A percentile compares a stretch with the other conserved stretches of the same genome.
These are phyloP conservation scores for Eremophila alpestris DNA, from an alignment of 2,797 vertebrate genomes.

Conservation along the genomic window DNA sequence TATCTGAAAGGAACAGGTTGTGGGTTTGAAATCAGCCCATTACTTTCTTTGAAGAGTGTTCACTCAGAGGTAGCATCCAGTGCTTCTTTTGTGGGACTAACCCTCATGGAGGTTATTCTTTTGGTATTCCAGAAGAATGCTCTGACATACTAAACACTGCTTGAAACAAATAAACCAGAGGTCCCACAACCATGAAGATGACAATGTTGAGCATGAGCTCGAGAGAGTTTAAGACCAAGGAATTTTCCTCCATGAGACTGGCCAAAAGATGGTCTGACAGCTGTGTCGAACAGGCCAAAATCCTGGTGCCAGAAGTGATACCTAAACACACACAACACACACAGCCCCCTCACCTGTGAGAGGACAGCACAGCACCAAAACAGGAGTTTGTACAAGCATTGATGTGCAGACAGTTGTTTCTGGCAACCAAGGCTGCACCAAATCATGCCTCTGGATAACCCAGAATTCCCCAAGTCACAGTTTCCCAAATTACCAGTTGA, in stretches of 20 bases:
- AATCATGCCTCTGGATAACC: neutral
- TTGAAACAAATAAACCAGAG: conserved; percentile 13
- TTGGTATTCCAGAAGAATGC: neutral
- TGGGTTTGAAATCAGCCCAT: neutral
- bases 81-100: neutral
- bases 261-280: neutral
- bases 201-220: neutral
- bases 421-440: neutral
- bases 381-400: fast-evolving
- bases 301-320: neutral
- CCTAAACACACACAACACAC: neutral
- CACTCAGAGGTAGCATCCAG: neutral
- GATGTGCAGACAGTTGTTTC: neutral
- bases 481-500: neutral
- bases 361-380: neutral
- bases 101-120: neutral
- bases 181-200: neutral
- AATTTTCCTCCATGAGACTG: neutral
- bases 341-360: neutral
- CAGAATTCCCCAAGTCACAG: neutral
- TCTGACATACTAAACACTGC: neutral
- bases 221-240: neutral
- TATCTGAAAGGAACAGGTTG: neutral
- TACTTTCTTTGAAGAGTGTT: neutral
- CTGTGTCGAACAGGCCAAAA: neutral